Conservation (phyloP, 2,797 vertebrate genomes). For the Myiotriccus ornatus region DNA sequence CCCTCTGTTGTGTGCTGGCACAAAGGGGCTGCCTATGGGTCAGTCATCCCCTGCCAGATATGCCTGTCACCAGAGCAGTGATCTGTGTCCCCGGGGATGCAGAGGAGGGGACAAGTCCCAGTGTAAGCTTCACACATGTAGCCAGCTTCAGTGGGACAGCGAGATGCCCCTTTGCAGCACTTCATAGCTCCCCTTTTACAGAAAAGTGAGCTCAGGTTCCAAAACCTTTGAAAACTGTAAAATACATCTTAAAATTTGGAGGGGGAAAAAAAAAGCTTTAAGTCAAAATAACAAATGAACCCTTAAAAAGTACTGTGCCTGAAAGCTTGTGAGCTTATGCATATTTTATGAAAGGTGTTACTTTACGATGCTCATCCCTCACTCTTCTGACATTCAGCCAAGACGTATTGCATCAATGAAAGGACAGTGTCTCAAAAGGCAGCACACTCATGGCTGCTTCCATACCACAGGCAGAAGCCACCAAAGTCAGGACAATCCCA, state of each 20-base stretch:
- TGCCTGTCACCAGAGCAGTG: background rate
- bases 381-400: background rate
- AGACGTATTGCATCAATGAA: background rate
- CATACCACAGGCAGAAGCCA: background rate
- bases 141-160: background rate
- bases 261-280: fast-evolving
- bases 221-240: background rate
- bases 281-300: background rate
- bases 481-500: background rate
- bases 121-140: background rate
- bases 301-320: background rate
- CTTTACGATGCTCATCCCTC: background rate
- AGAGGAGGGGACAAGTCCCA: background rate
- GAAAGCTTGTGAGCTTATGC: background rate
- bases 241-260: background rate
- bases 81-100: background rate
- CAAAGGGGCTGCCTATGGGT: background rate
- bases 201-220: background rate
- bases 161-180: background rate
- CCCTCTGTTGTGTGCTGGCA: background rate
- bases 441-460: background rate
- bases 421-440: background rate
- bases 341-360: background rate
- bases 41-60: background rate
- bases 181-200: background rate